Evolutionary conservation across 2,888 invertebrate genomes (phyloP), one percentile per base, ranked within the genome.

Genomic region (Polymixis lichenea): DNA sequence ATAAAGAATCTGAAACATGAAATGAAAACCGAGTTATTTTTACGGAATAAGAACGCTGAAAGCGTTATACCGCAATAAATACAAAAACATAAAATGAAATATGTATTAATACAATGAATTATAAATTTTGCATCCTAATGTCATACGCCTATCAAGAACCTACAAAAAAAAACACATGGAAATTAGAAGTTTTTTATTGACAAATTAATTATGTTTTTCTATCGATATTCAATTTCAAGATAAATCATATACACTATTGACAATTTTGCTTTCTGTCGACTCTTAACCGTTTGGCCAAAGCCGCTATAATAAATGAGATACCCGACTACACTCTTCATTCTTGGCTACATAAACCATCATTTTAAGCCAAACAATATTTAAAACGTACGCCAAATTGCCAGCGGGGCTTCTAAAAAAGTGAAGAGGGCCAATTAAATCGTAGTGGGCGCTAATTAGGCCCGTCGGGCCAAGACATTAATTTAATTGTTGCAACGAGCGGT

Each of bases 371-470:
- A 82, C 78, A 85, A 85, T 78, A 85, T 84, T 84, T 85, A 75
- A 82, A 84, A 53, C 75, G 75, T 60, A 65, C 61, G 75, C 75
- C 85, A 83, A 78, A 82, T 69, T 78, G 71, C 77, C 70, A 7
- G 70, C 78, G 71, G 75, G 65, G 58, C 77, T 82, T 76, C 76
- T 80, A 80, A 86, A 84, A 84, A 83, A 84, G 74, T 79, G 80
- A 86, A 82, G 82, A 78, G 78, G 68, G 77, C 81, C 78, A 88
- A 88, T 88, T 86, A 86, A 86, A 87, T 83, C 74, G 75, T 85
- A 88, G 85, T 87, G 80, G 78, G 80, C 81, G 86, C 81, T 88
- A 88, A 88, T 88, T 88, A 87, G 80, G 66, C 80, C 84, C 86
- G 67, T 58, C 75, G 87, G 84, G 81, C 66, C 77, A 80, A 78